phyloP scores from a whole-genome alignment of 2,888 invertebrate species.

The Creontiades dilutus region DNA sequence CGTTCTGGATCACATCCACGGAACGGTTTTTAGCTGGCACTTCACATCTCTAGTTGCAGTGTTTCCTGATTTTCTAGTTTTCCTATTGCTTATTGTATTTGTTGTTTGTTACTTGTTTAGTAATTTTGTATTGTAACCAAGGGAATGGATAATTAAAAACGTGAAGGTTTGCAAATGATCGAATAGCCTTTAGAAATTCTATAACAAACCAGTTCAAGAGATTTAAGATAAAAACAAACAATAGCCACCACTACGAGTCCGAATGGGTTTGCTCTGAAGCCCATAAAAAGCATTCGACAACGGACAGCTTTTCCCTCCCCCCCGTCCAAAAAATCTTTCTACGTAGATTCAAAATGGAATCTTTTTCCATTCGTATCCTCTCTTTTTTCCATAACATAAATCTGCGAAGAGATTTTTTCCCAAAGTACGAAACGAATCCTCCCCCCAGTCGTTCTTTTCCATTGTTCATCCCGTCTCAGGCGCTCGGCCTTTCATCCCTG shows the following conservation, averaged over 20 bases:
- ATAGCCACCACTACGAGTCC: neutral
- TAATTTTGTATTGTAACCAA: neutral
- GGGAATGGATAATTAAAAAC: neutral
- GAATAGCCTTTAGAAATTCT: neutral
- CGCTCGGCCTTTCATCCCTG: neutral
- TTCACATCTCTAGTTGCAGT: too few species aligned
- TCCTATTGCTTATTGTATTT: too few species aligned
- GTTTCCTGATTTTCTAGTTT: too few species aligned
- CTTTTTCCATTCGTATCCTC: neutral
- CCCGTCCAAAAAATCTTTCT: neutral
- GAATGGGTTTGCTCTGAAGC: neutral
- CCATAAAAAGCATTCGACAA: slow-evolving; percentile 8
- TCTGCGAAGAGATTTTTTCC: slow-evolving; percentile 30
- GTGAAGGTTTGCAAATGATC: neutral
- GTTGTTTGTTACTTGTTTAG: too few species aligned
- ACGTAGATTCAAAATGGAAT: neutral
- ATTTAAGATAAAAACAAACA: slow-evolving; percentile 12
- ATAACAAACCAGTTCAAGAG: neutral
- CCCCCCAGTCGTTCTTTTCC: slow-evolving; percentile 5
- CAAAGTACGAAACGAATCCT: neutral
- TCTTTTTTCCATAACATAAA: slow-evolving; percentile 14
- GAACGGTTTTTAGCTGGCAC: too few species aligned
- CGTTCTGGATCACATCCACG: too few species aligned
- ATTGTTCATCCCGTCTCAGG: neutral
- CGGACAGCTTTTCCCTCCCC: slow-evolving; percentile 5